Conservation (phyloP, 2,113 vertebrate species). For the Seriola aureovittata region DNA sequence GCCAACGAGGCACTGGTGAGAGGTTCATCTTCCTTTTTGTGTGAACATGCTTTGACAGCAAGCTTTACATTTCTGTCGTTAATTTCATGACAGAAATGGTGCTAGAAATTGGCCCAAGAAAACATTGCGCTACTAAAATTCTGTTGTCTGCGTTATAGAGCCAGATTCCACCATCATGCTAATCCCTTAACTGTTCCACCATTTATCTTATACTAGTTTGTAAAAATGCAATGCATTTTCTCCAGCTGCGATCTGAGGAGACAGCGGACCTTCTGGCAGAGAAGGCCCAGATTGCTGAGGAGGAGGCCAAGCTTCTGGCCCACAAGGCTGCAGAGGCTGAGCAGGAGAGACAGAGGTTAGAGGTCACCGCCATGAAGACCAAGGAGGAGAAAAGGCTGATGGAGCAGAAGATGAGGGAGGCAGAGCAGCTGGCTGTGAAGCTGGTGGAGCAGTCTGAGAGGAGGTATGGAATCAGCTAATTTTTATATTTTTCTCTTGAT, state of each 20-base stretch:
- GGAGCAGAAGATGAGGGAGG: slow-evolving; percentile 96
- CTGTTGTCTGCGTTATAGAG: neutral
- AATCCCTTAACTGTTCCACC: neutral
- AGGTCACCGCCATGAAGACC: slow-evolving; percentile 91
- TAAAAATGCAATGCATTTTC: slow-evolving; percentile 1
- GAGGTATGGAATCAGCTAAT: slow-evolving; percentile 80
- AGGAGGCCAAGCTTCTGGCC: slow-evolving; percentile 93
- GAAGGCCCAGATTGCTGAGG: slow-evolving; percentile 95
- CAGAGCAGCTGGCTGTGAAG: slow-evolving; percentile 92
- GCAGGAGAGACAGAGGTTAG: slow-evolving; percentile 91
- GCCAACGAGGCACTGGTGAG: slow-evolving; percentile 92
- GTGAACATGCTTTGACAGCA: neutral
- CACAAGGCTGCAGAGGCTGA: slow-evolving; percentile 94
- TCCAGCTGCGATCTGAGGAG: slow-evolving; percentile 91
- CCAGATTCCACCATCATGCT: neutral
- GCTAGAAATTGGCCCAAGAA: too few species aligned
- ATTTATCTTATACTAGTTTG: neutral
- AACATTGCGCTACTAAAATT: neutral
- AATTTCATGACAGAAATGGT: neutral
- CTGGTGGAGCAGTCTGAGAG: slow-evolving; percentile 94
- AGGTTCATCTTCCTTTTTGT: neutral
- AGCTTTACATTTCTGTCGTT: neutral
- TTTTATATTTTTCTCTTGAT: neutral
- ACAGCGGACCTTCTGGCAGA: slow-evolving; percentile 93
- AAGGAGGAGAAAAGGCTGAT: slow-evolving; percentile 94